Conservation (phyloP, 2,113 vertebrate species). For the Cephalophus harveyi region DNA sequence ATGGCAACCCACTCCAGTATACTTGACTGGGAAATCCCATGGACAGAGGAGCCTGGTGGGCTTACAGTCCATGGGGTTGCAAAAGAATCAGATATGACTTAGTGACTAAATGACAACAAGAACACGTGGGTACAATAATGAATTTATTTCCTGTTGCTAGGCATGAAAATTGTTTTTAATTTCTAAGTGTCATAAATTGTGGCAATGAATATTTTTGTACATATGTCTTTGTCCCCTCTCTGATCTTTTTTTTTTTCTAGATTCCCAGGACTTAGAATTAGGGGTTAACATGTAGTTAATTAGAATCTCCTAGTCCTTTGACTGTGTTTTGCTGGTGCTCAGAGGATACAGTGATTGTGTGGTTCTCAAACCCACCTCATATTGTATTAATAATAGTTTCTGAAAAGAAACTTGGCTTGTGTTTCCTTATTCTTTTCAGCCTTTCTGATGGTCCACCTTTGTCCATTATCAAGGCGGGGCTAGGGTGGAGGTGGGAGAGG, state of each 20-base stretch:
- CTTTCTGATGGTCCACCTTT: not conserved
- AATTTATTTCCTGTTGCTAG: not conserved
- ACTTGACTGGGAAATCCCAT: not conserved
- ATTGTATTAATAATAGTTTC: not conserved
- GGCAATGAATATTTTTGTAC: not conserved
- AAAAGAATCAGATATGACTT: not conserved
- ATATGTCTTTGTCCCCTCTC: not conserved
- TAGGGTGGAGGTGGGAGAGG: accelerated
- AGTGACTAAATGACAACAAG: not conserved
- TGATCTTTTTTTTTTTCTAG: not conserved
- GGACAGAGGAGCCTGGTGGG: not conserved
- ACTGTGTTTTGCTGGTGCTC: not conserved
- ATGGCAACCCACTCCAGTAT: not conserved
- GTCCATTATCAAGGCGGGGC: not conserved
- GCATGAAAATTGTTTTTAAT: not conserved
- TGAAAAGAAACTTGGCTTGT: not conserved
- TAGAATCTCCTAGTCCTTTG: not conserved
- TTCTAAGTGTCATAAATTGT: not conserved
- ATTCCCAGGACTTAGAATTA: not conserved
- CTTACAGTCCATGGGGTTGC: not conserved
- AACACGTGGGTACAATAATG: not conserved
- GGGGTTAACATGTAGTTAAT: not conserved
- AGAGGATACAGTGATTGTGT: not conserved
- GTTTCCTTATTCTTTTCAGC: not conserved
- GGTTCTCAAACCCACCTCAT: not conserved